Evolutionary conservation across 2,888 invertebrate species (phyloP).

Genomic region (Diarsia rubi): DNA sequence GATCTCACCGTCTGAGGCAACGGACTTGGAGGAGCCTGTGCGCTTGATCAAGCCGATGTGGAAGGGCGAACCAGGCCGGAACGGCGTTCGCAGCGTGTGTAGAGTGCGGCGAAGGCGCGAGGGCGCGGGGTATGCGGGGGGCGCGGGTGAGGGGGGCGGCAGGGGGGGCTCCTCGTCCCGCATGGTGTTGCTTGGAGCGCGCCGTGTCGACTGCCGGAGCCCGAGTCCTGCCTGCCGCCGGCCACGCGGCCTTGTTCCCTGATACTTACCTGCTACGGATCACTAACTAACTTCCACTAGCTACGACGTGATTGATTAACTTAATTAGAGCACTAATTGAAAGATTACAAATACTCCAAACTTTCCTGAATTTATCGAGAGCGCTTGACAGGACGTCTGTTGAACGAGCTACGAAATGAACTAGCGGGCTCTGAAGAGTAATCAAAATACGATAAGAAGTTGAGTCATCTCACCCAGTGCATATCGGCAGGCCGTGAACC

Average conservation of each 20-base stretch:
- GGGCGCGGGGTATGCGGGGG: slow-evolving; percentile 73
- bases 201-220: slow-evolving; percentile 80
- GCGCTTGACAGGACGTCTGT: slow-evolving; percentile 38
- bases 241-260: slow-evolving; percentile 80
- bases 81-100: slow-evolving; percentile 87
- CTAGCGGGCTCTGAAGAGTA: slow-evolving; percentile 48
- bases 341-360: slow-evolving; percentile 16
- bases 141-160: slow-evolving; percentile 75
- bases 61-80: slow-evolving; percentile 89
- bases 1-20: slow-evolving; percentile 88
- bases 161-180: slow-evolving; percentile 81
- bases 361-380: slow-evolving; percentile 12
- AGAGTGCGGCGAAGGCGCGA: slow-evolving; percentile 88
- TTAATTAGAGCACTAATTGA: slow-evolving; percentile 65
- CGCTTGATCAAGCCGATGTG: slow-evolving; percentile 88
- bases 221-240: slow-evolving; percentile 61
- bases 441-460: slow-evolving; percentile 52
- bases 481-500: slow-evolving; percentile 60
- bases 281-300: slow-evolving; percentile 79
- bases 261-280: slow-evolving; percentile 73
- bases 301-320: slow-evolving; percentile 60
- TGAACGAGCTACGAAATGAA: slow-evolving; percentile 58
- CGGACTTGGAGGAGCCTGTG: slow-evolving; percentile 85
- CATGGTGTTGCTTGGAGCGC: slow-evolving; percentile 81
- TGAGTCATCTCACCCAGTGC: slow-evolving; percentile 61